A percentile compares a stretch with the other conserved stretches of the same genome.
Evolutionary conservation across 1,140 invertebrate species (phyloP).

Genomic region (Heliconius congener): DNA sequence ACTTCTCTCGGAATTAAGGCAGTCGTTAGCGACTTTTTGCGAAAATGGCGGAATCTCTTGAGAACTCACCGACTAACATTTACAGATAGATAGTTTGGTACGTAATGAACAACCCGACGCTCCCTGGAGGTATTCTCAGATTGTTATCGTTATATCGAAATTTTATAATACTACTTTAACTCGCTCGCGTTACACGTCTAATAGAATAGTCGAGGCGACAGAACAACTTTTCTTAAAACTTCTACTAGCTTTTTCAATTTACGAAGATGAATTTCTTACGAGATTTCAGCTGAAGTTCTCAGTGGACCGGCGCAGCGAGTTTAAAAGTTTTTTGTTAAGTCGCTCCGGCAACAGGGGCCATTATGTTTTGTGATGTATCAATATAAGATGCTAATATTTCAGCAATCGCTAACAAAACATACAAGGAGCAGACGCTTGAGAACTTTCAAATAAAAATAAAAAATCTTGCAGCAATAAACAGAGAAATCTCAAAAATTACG

Average conservation of each 20-base stretch:
- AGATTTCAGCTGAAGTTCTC: conserved; percentile 42
- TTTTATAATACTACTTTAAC: conserved; percentile 37
- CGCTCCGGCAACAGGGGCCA: conserved; percentile 7
- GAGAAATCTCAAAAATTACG: neutral
- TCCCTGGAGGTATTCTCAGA: neutral
- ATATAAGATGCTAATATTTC: conserved; percentile 15
- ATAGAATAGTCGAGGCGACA: conserved; percentile 38
- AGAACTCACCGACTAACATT: conserved; percentile 58
- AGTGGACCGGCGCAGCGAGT: conserved; percentile 37
- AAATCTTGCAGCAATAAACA: neutral
- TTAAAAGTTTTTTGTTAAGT: conserved; percentile 30
- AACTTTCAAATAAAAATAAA: neutral
- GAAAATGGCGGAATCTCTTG: conserved; percentile 57
- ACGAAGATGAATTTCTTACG: conserved; percentile 49
- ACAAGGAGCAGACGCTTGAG: neutral
- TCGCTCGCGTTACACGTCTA: conserved; percentile 33
- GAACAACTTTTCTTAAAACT: conserved; percentile 39
- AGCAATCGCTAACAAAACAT: neutral
- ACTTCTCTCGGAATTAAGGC: conserved; percentile 61
- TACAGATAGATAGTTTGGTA: conserved; percentile 49
- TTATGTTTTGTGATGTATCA: conserved; percentile 16
- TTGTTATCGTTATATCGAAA: conserved; percentile 23
- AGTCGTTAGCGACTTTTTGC: conserved; percentile 71
- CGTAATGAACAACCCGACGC: conserved; percentile 29
- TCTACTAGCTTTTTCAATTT: conserved; percentile 48